Evolutionary conservation across 2,113 vertebrate species (phyloP), one percentile per base, ranked within the genome.

Genomic region (Pithys albifrons): DNA sequence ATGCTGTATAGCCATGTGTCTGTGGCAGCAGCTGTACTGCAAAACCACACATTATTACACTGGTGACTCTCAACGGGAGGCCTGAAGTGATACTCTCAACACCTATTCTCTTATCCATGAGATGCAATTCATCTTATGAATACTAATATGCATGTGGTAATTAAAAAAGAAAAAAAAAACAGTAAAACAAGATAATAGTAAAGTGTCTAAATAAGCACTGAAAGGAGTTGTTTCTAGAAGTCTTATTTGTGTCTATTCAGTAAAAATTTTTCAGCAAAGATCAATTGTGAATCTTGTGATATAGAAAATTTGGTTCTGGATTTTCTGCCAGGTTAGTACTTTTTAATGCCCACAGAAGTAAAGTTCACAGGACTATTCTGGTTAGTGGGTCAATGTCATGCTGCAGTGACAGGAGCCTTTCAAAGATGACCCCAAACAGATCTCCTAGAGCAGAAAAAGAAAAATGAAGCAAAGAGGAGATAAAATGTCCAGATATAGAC

Each of bases 231-330:
- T 17, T 52, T 66, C 22, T 29, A 29, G 41, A 82, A 74, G 29
- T 0, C 0, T 67, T 69, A n/a, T 5, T 59, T 74, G 7, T 54
- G 18, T 33, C 15, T 27, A n/a, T 29, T 71, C 15, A 74, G 45
- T 27, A 46, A 58, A 31, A 85, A 33, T 2, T 19, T 88, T 85
- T 76, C 1, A 2, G 33, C 7, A 82, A 81, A 74, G 25, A 7
- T 70, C 4, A 49, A 54, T n/a, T 62, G 13, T 25, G 31, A 83
- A 58, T 33, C 12, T n/a, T 73, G 25, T 73, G 18, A 55, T 55
- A 31, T 2, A 67, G 14, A 62, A 70, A 69, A 79, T 39, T 59
- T 28, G 8, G 8, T 71, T 62, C 58, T 33, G 9, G 14, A 9
- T 67, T 77, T 66, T 77, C 39, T 76, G 19, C 6, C 14, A 48